Percentiles rank a stretch among this genome's conserved stretches.
These are phyloP conservation scores for Clunio marinus DNA, from an alignment of 2,888 invertebrate genomes.

Conservation along the genomic window DNA sequence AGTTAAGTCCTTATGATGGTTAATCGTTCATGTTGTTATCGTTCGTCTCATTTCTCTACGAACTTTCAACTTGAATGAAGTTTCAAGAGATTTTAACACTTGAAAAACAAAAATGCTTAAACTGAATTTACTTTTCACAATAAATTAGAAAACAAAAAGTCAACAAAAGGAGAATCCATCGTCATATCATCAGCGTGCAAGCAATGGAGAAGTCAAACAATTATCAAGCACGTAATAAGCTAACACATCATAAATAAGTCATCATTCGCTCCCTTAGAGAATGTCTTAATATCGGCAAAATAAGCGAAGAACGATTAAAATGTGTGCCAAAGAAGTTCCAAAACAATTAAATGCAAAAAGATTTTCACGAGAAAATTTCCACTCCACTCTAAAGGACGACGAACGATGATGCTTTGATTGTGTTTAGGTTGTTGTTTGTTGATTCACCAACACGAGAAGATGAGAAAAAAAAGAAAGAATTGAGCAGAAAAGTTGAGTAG, in stretches of 20 bases:
- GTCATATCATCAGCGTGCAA: too few relatives aligned
- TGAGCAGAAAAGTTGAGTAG: slow-evolving; percentile 1
- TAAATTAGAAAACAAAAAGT: too few relatives aligned
- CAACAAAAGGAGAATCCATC: too few relatives aligned
- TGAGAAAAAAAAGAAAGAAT: too few relatives aligned
- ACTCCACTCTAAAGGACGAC: not conserved
- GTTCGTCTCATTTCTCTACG: not conserved
- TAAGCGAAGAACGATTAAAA: not conserved
- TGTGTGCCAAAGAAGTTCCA: not conserved
- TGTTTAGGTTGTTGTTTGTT: not conserved
- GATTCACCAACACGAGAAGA: slow-evolving; percentile 7
- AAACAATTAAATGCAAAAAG: not conserved
- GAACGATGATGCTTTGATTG: not conserved
- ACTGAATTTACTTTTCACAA: too few relatives aligned
- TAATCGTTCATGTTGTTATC: slow-evolving; percentile 28
- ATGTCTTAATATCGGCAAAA: not conserved
- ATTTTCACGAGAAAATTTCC: slow-evolving; percentile 8
- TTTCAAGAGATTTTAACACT: too few relatives aligned
- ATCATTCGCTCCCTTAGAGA: too few relatives aligned
- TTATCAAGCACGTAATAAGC: too few relatives aligned
- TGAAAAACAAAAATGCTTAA: too few relatives aligned
- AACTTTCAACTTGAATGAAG: too few relatives aligned
- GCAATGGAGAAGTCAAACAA: too few relatives aligned
- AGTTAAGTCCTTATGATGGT: slow-evolving; percentile 13
- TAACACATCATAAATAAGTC: too few relatives aligned